Evolutionary conservation across 2,888 invertebrate genomes (phyloP).

Genomic region (Drosophila anomalata): DNA sequence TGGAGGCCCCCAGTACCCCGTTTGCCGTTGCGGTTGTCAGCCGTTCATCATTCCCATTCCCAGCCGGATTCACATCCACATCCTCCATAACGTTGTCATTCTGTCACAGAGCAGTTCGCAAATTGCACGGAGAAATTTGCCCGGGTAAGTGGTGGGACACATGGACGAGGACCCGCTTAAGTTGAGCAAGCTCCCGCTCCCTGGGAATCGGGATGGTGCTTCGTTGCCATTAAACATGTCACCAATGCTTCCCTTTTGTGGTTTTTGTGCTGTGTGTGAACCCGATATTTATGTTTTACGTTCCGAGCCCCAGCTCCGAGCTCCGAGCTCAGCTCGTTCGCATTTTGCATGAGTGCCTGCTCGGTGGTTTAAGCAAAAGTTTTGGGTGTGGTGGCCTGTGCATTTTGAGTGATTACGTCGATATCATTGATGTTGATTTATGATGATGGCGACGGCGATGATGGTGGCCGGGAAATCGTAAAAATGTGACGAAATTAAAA

Average conservation of each 20-base stretch:
- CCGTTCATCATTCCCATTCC: constrained; percentile 69
- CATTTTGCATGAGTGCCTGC: constrained; percentile 34
- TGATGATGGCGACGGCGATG: constrained; percentile 62
- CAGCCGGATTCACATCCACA: constrained; percentile 35
- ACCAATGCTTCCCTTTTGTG: constrained; percentile 62
- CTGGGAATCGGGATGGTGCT: constrained; percentile 38
- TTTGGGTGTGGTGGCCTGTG: constrained; percentile 30
- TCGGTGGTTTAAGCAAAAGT: background rate
- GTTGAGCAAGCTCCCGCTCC: constrained; percentile 14
- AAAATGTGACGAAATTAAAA: constrained; percentile 54
- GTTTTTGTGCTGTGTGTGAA: constrained; percentile 42
- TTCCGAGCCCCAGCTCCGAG: background rate
- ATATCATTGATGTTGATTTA: constrained; percentile 79
- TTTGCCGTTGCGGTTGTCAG: constrained; percentile 58
- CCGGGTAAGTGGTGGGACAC: constrained; percentile 52
- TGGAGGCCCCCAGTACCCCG: constrained; percentile 21
- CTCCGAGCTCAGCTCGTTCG: constrained; percentile 31
- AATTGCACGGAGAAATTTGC: constrained; percentile 71
- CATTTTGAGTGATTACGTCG: constrained; percentile 78
- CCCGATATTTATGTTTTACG: constrained; percentile 61
- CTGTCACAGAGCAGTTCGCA: constrained; percentile 60
- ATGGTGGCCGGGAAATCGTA: constrained; percentile 39
- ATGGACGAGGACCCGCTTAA: constrained; percentile 55
- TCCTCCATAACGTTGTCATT: constrained; percentile 42
- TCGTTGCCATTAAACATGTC: constrained; percentile 73